Percentiles rank a stretch among this genome's conserved stretches.
phyloP scores from a whole-genome alignment of 2,888 invertebrate genomes.

The Xiphydria camelus region DNA sequence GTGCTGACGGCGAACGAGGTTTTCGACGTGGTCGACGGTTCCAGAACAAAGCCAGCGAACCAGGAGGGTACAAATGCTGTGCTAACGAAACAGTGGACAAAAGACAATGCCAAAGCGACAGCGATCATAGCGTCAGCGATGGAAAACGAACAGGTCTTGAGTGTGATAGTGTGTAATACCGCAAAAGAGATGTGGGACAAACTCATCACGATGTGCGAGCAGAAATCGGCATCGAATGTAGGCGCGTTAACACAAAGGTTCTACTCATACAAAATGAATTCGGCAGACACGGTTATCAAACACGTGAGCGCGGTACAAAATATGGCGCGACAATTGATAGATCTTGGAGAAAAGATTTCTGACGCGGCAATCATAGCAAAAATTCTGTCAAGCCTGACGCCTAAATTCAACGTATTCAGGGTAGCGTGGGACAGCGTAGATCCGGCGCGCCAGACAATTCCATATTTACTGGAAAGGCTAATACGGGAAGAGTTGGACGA shows the following conservation, averaged over 20 bases:
- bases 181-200: conserved; percentile 29
- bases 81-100: conserved; percentile 11
- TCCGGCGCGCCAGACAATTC: conserved; percentile 8
- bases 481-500: conserved; percentile 16
- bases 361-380: conserved; percentile 15
- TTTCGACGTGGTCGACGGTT: conserved; percentile 18
- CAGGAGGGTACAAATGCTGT: conserved; percentile 9
- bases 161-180: conserved; percentile 20
- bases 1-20: conserved; percentile 16
- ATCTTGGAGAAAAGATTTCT: conserved; percentile 11
- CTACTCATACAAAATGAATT: conserved; percentile 12
- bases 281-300: conserved; percentile 29
- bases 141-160: conserved; percentile 14
- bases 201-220: conserved; percentile 26
- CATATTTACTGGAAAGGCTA: conserved; percentile 12
- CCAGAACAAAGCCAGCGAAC: conserved; percentile 14
- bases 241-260: conserved; percentile 8
- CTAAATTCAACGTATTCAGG: conserved; percentile 9
- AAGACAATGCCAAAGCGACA: conserved; percentile 19
- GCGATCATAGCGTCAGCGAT: conserved; percentile 12
- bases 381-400: conserved; percentile 14
- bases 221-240: conserved; percentile 24
- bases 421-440: conserved; percentile 15
- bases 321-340: conserved; percentile 21
- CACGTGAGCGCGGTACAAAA: conserved; percentile 34